Conservation (phyloP, 2,888 invertebrate genomes). For the Acanthosepion esculentum region DNA sequence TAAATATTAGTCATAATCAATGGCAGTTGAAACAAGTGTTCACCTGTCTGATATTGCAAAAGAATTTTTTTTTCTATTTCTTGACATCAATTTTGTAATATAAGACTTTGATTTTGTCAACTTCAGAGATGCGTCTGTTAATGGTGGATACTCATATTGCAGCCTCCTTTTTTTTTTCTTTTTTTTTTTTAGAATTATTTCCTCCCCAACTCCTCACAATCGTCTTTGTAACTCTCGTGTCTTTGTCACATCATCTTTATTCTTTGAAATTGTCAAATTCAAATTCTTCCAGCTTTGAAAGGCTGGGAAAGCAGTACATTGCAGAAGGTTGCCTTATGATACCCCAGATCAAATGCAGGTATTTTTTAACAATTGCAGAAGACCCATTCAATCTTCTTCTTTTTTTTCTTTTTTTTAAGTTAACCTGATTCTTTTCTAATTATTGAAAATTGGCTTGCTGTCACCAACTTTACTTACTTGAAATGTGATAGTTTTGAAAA, state of each 20-base stretch:
- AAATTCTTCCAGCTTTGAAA: background rate
- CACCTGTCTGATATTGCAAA: background rate
- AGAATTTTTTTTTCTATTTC: background rate
- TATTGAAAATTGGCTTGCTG: background rate
- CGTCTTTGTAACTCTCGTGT: background rate
- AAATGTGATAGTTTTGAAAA: background rate
- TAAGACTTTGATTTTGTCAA: background rate
- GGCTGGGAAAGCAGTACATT: background rate
- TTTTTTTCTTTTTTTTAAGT: no score
- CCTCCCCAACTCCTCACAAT: background rate
- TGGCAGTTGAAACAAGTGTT: no score
- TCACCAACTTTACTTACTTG: slow-evolving; percentile 13
- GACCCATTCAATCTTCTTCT: background rate
- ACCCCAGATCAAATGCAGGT: background rate
- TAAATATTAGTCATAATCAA: background rate
- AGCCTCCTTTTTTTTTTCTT: background rate
- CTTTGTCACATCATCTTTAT: background rate
- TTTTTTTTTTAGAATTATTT: background rate
- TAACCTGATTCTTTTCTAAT: background rate
- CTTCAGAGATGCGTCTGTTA: background rate
- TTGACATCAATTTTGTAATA: background rate
- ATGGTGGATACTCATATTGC: background rate
- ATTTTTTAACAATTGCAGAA: background rate
- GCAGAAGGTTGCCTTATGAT: slow-evolving; percentile 2
- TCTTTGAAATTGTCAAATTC: background rate